Evolutionary conservation across 1,140 invertebrate genomes (phyloP).

Genomic region (Atta colombica): DNA sequence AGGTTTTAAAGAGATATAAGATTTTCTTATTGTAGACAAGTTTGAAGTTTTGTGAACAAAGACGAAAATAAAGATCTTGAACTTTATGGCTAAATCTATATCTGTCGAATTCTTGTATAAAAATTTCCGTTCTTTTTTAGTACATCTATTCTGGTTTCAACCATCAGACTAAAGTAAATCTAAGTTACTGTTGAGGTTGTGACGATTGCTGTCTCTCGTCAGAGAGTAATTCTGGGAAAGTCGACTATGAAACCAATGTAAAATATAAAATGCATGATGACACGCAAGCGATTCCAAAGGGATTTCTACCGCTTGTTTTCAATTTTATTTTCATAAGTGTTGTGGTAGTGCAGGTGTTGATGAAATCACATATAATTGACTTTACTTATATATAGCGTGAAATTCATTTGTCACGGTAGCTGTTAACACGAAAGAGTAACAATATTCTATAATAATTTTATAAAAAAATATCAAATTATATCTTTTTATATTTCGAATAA

Average conservation of each 20-base stretch:
- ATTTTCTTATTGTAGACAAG: background rate
- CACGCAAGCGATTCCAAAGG: conserved; percentile 43
- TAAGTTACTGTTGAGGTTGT: conserved; percentile 12
- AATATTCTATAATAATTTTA: conserved; percentile 9
- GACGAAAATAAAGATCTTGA: background rate
- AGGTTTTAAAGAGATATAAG: too few relatives aligned
- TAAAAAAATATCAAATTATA: conserved; percentile 19
- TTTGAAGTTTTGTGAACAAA: background rate
- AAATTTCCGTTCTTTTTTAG: background rate
- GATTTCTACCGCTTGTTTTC: conserved; percentile 42
- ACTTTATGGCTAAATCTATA: background rate
- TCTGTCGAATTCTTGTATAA: background rate
- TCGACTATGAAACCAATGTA: background rate
- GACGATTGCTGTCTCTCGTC: background rate
- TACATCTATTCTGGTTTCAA: background rate
- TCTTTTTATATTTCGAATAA: conserved; percentile 9
- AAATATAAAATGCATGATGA: conserved; percentile 51
- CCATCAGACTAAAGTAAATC: conserved; percentile 1
- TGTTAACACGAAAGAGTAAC: conserved; percentile 1
- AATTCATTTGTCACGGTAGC: conserved; percentile 19
- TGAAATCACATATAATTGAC: conserved; percentile 30
- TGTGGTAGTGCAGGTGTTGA: background rate
- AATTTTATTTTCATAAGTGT: conserved; percentile 19
- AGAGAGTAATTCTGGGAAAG: background rate
- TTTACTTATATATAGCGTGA: background rate